phyloP scores from a whole-genome alignment of 2,113 vertebrate species.

The Pedionomus torquatus region DNA sequence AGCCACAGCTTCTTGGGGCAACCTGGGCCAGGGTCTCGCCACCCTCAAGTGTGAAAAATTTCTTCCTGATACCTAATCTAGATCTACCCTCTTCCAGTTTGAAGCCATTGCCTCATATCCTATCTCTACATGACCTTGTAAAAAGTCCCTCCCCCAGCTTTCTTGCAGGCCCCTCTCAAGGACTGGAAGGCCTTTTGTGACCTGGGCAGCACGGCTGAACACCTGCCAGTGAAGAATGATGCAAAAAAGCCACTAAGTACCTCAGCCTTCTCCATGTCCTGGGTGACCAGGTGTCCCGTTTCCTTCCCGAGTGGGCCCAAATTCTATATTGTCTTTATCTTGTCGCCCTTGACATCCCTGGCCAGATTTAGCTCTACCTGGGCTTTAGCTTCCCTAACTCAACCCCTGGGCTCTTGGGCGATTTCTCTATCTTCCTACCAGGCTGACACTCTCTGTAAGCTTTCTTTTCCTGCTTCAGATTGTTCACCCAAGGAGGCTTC shows the following conservation, averaged over 20 bases:
- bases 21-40: not conserved
- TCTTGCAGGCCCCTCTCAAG: not conserved
- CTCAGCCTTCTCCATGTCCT: not conserved
- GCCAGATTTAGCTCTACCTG: not conserved
- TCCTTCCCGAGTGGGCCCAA: not conserved
- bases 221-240: not conserved
- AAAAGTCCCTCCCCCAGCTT: not conserved
- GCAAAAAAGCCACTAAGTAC: not conserved
- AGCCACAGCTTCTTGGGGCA: not conserved
- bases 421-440: not conserved
- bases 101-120: not conserved
- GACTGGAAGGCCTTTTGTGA: not conserved
- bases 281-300: not conserved
- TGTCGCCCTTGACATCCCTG: not conserved
- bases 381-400: not conserved
- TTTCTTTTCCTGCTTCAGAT: not conserved
- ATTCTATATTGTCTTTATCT: not conserved
- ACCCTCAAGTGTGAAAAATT: not conserved
- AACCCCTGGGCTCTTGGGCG: not conserved
- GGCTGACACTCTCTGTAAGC: not conserved
- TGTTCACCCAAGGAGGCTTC: not conserved
- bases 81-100: not conserved
- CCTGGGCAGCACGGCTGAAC: not conserved
- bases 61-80: not conserved
- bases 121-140: not conserved